A percentile compares a stretch with the other conserved stretches of the same genome.
Evolutionary conservation across 2,888 invertebrate genomes (phyloP).

Genomic region (Pocota personata): DNA sequence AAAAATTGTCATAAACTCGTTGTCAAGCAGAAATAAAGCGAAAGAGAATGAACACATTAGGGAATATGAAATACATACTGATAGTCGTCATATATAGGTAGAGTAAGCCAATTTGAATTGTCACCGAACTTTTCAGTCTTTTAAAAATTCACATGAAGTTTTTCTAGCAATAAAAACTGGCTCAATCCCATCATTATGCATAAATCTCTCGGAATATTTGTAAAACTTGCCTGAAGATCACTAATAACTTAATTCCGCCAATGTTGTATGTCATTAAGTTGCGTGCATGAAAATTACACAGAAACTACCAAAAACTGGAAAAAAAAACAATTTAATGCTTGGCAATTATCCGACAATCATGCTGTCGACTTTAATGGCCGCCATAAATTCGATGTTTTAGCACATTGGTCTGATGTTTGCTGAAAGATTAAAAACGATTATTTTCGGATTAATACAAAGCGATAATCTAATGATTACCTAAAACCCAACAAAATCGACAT

Average conservation of each 20-base stretch:
- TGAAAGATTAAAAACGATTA: constrained; percentile 3
- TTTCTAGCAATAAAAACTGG: too few relatives aligned
- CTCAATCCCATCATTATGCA: too few relatives aligned
- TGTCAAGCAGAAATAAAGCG: too few relatives aligned
- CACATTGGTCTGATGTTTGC: neutral
- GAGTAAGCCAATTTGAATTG: too few relatives aligned
- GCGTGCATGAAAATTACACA: neutral
- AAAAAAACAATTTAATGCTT: neutral
- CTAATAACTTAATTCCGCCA: neutral
- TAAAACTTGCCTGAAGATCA: too few relatives aligned
- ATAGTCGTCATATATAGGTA: too few relatives aligned
- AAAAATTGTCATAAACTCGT: too few relatives aligned
- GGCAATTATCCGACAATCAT: constrained; percentile 26
- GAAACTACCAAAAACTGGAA: neutral
- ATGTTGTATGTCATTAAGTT: neutral
- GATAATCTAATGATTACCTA: neutral
- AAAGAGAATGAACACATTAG: too few relatives aligned
- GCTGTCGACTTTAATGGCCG: constrained; percentile 13
- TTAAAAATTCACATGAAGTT: too few relatives aligned
- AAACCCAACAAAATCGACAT: neutral
- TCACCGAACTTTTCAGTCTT: too few relatives aligned
- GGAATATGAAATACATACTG: too few relatives aligned
- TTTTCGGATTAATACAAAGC: neutral
- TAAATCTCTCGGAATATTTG: too few relatives aligned
- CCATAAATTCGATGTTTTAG: constrained; percentile 8